Evolutionary conservation across 2,113 vertebrate species (phyloP).

Genomic region (Hippolais icterina): DNA sequence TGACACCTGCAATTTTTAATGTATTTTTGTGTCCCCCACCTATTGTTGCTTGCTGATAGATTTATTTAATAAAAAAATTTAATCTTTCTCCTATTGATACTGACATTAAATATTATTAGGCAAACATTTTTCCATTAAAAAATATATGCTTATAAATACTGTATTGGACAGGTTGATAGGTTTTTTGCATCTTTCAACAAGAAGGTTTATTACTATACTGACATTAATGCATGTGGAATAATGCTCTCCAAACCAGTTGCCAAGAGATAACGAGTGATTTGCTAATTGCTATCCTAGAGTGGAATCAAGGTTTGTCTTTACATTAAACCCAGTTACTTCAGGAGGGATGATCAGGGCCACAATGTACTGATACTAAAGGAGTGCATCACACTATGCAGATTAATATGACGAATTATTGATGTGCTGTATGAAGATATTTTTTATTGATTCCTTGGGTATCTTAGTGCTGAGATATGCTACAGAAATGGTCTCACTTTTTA

Average conservation of each 20-base stretch:
- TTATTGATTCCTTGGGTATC: not conserved
- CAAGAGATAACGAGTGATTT: conserved; percentile 41
- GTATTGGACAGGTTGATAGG: conserved; percentile 6
- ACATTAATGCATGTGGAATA: conserved; percentile 5
- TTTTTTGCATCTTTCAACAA: conserved; percentile 42
- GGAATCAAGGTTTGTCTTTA: not conserved
- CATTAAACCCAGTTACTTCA: not conserved
- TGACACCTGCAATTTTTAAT: not conserved
- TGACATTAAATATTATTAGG: not conserved
- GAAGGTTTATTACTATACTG: conserved; percentile 33
- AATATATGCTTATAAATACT: conserved; percentile 1
- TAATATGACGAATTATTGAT: not conserved
- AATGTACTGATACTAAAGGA: not conserved
- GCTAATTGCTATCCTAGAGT: not conserved
- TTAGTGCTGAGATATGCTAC: not conserved
- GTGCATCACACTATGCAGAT: not conserved
- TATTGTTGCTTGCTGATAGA: conserved; percentile 17
- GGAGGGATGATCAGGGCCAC: not conserved
- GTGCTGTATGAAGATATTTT: not conserved
- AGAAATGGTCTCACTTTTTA: not conserved
- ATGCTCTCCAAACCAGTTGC: conserved; percentile 9
- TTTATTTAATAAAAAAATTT: not conserved
- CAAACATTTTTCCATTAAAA: conserved; percentile 15
- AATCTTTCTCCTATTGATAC: conserved; percentile 16
- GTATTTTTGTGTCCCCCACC: not conserved